Evolutionary conservation across 2,888 invertebrate species (phyloP).

Genomic region (Andrena haemorrhoa): DNA sequence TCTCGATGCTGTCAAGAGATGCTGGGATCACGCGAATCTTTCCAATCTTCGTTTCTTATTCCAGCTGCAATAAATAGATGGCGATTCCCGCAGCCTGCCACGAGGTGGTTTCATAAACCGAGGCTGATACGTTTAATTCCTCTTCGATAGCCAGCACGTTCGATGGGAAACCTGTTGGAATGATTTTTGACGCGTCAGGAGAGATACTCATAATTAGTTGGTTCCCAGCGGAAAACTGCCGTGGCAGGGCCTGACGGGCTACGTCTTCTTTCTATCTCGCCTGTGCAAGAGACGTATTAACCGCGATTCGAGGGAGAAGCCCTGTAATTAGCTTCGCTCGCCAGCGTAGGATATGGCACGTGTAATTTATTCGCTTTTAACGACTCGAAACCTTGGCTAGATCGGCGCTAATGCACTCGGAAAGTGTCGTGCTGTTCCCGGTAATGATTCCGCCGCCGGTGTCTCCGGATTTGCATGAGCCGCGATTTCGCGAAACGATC

Average conservation of each 20-base stretch:
- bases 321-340: constrained; percentile 30
- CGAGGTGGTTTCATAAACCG: neutral
- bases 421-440: constrained; percentile 21
- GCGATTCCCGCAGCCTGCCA: neutral
- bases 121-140: constrained; percentile 9
- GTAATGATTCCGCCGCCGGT: constrained; percentile 24
- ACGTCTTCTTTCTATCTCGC: constrained; percentile 1
- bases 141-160: neutral
- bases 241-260: neutral
- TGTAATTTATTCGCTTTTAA: constrained; percentile 51
- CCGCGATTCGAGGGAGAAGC: constrained; percentile 9
- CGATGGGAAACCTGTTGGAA: constrained; percentile 26
- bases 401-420: constrained; percentile 40
- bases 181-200: constrained; percentile 14
- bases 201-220: neutral
- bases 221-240: neutral
- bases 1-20: too few relatives aligned
- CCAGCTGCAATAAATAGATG: neutral
- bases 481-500: neutral
- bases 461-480: constrained; percentile 33
- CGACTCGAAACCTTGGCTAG: constrained; percentile 30
- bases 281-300: constrained; percentile 6
- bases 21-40: neutral
- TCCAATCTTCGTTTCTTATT: neutral
- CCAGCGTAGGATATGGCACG: constrained; percentile 33